Conservation (phyloP, 2,888 invertebrate species). For the Spisula solida region DNA sequence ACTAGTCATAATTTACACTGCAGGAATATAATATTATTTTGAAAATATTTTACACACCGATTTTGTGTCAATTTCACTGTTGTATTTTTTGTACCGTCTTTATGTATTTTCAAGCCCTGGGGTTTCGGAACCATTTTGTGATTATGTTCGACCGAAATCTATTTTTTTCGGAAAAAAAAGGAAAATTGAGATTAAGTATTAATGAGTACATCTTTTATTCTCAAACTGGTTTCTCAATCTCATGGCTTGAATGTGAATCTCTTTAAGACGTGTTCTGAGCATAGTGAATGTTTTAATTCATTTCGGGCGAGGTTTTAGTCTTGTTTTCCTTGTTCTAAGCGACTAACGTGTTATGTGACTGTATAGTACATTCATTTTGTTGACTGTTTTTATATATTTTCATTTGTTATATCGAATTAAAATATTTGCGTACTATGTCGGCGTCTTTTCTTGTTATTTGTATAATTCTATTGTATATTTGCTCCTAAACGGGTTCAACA, state of each 20-base stretch:
- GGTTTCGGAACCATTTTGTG: background rate
- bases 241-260: background rate
- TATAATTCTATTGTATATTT: background rate
- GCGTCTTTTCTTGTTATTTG: background rate
- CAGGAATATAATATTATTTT: background rate
- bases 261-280: background rate
- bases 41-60: background rate
- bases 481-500: too few relatives aligned
- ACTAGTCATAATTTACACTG: background rate
- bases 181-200: background rate
- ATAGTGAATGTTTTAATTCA: background rate
- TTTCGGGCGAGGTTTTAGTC: background rate
- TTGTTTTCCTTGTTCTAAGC: background rate
- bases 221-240: background rate
- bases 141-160: background rate
- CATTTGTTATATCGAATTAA: constrained; percentile 66
- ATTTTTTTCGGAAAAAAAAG: background rate
- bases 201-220: background rate
- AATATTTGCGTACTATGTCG: constrained; percentile 39
- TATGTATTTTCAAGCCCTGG: background rate
- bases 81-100: background rate
- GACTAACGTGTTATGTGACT: background rate
- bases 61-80: background rate
- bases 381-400: constrained; percentile 68
- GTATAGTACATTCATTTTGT: constrained; percentile 52